Evolutionary conservation across 2,113 vertebrate species (phyloP).

Genomic region (Periophthalmus modestus): DNA sequence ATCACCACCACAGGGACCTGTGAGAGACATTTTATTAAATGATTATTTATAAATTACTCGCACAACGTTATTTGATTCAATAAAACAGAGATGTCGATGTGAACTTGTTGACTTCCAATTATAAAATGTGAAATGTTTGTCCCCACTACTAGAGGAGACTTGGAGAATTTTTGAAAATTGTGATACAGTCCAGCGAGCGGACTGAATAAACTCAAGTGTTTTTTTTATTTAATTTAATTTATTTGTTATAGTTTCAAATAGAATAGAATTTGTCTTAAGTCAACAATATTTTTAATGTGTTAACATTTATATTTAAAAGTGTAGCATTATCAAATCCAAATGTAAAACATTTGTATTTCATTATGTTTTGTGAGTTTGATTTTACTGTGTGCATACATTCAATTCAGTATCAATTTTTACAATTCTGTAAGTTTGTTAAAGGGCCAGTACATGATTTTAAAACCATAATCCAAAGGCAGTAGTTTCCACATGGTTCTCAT

Average conservation of each 20-base stretch:
- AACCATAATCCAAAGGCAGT: background rate
- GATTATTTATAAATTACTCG: background rate
- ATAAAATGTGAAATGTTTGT: background rate
- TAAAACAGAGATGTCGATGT: too few relatives aligned
- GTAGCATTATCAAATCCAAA: too few relatives aligned
- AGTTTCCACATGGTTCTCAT: background rate
- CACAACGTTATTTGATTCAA: background rate
- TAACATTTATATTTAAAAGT: too few relatives aligned
- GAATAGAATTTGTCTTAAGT: too few relatives aligned
- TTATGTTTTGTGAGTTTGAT: too few relatives aligned
- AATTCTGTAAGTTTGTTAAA: background rate
- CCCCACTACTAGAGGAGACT: background rate
- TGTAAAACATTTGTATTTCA: too few relatives aligned
- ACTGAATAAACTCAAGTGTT: background rate
- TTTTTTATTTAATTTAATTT: background rate
- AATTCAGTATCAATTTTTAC: background rate
- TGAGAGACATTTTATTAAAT: background rate
- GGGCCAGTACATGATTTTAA: background rate
- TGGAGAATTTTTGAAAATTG: background rate
- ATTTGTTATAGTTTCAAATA: too few relatives aligned
- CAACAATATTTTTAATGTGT: too few relatives aligned
- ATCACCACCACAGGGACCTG: constrained; percentile 77
- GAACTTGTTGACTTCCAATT: too few relatives aligned
- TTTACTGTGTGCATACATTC: too few relatives aligned
- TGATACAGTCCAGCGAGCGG: background rate